phyloP scores from a whole-genome alignment of 2,113 vertebrate species.

The Danionella cerebrum region DNA sequence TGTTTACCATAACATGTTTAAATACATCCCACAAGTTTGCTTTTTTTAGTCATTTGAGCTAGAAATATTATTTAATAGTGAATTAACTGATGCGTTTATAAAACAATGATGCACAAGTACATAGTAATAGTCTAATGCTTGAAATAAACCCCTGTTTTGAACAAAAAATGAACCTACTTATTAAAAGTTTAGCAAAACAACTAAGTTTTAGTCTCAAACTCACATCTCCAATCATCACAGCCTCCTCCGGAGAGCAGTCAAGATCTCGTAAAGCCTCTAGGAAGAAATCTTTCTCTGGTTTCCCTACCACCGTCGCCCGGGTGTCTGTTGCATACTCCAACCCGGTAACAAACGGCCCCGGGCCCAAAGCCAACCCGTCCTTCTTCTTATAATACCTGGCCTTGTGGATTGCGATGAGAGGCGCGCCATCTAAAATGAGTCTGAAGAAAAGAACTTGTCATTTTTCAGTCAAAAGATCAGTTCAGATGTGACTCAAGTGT shows the following conservation, averaged over 20 bases:
- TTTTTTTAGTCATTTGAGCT: no score
- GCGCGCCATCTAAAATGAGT: conserved; percentile 80
- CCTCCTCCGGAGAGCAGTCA: conserved; percentile 66
- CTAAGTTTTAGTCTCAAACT: conserved; percentile 43
- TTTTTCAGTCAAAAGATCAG: not conserved
- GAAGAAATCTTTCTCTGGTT: conserved; percentile 86
- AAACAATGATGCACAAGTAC: no score
- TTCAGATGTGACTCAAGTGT: not conserved
- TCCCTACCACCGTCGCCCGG: conserved; percentile 82
- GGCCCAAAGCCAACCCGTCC: conserved; percentile 86
- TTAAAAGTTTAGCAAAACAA: no score
- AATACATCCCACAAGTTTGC: no score
- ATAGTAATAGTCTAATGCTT: no score
- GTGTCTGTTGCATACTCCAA: conserved; percentile 82
- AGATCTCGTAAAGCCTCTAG: conserved; percentile 74
- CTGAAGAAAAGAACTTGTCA: conserved; percentile 47
- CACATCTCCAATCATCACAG: conserved; percentile 94
- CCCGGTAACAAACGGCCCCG: conserved; percentile 84
- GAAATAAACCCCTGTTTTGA: no score
- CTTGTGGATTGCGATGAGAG: conserved; percentile 93
- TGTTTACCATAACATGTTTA: no score
- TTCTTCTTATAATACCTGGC: conserved; percentile 88
- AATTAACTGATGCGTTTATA: no score
- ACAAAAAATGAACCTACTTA: no score
- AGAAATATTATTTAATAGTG: no score